Conservation (phyloP, 2,888 invertebrate genomes). For the Synergus umbraculus region DNA sequence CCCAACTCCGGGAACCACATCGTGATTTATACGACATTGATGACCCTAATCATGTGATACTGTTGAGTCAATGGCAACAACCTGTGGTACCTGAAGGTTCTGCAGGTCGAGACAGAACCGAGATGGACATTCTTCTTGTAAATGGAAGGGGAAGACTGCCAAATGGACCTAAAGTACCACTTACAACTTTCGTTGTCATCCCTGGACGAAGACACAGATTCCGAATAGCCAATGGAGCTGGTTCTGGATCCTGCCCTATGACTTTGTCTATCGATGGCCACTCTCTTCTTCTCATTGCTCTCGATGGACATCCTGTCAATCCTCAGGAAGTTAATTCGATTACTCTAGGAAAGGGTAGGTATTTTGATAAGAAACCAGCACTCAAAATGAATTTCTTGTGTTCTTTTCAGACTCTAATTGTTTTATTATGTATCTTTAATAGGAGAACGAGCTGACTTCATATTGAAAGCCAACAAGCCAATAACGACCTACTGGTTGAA, state of each 20-base stretch:
- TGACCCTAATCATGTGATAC: slow-evolving; percentile 83
- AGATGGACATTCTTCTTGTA: slow-evolving; percentile 80
- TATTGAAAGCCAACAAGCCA: slow-evolving; percentile 82
- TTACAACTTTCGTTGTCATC: slow-evolving; percentile 79
- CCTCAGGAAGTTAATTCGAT: slow-evolving; percentile 81
- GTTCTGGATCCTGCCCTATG: slow-evolving; percentile 84
- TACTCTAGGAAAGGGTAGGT: slow-evolving; percentile 81
- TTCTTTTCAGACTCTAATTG: no score
- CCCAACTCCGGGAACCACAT: slow-evolving; percentile 81
- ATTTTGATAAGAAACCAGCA: background rate
- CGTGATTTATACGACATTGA: slow-evolving; percentile 85
- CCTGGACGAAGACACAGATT: slow-evolving; percentile 83
- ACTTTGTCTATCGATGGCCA: slow-evolving; percentile 84
- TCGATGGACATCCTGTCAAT: slow-evolving; percentile 84
- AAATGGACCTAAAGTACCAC: slow-evolving; percentile 73
- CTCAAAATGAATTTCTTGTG: no score
- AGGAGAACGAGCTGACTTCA: slow-evolving; percentile 88
- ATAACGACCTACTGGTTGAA: slow-evolving; percentile 82
- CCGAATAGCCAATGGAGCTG: slow-evolving; percentile 83
- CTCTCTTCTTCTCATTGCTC: slow-evolving; percentile 81
- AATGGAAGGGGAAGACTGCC: slow-evolving; percentile 82
- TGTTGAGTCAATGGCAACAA: slow-evolving; percentile 86
- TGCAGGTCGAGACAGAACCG: slow-evolving; percentile 77
- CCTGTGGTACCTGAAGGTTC: slow-evolving; percentile 73
- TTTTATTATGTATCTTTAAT: slow-evolving; percentile 45